phyloP scores from a whole-genome alignment of 2,888 invertebrate species.

The Parapristionchus giblindavisi region DNA sequence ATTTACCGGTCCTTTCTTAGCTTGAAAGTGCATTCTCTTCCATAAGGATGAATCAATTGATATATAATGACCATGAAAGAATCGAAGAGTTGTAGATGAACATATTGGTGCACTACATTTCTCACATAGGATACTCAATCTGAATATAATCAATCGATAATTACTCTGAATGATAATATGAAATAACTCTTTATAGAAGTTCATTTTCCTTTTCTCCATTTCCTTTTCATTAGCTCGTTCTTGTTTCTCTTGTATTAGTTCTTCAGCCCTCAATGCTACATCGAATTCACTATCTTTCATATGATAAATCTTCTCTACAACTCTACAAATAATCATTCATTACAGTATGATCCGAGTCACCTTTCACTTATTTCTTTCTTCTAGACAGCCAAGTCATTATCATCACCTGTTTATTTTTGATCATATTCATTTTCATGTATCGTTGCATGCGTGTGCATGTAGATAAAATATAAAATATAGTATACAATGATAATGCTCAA shows the following conservation, averaged over 20 bases:
- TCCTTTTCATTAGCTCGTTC: not conserved
- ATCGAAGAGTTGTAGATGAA: not conserved
- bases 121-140: constrained; percentile 19
- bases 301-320: not conserved
- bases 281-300: not conserved
- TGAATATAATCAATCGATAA: not conserved
- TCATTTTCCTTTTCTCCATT: constrained; percentile 7
- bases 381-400: too few species aligned
- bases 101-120: constrained; percentile 10
- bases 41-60: not conserved
- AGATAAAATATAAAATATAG: too few species aligned
- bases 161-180: not conserved
- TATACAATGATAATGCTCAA: not conserved
- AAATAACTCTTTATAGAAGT: not conserved
- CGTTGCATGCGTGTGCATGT: too few species aligned
- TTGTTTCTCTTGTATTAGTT: not conserved
- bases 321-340: not conserved
- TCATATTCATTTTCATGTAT: too few species aligned
- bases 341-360: not conserved
- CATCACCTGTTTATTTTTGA: not conserved
- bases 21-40: not conserved
- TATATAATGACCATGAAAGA: constrained; percentile 7
- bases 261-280: not conserved
- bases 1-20: constrained; percentile 17
- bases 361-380: not conserved